A percentile compares a stretch with the other conserved stretches of the same genome.
phyloP scores from a whole-genome alignment of 2,113 vertebrate genomes.

The Ciconia boyciana region DNA sequence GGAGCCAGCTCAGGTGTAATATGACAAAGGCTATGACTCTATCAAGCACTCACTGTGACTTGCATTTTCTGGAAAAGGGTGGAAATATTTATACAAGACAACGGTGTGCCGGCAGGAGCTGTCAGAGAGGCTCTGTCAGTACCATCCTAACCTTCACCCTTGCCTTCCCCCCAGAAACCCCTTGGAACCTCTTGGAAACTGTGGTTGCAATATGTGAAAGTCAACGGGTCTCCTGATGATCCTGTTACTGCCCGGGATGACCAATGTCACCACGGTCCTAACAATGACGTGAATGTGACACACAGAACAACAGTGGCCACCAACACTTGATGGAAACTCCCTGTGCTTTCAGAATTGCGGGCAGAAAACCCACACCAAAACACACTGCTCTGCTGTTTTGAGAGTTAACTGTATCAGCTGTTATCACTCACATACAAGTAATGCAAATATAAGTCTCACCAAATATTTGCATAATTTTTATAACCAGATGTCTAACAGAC shows the following conservation, averaged over 20 bases:
- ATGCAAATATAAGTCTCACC: background rate
- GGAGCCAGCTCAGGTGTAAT: background rate
- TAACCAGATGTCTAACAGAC: background rate
- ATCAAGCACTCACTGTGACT: background rate
- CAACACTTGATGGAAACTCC: background rate
- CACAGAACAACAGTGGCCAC: background rate
- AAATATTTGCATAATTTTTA: slow-evolving; percentile 19
- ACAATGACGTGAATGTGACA: background rate
- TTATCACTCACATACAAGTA: background rate
- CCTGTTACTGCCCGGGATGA: background rate
- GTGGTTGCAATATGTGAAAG: background rate
- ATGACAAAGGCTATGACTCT: background rate
- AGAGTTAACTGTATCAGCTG: background rate
- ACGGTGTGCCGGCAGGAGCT: background rate
- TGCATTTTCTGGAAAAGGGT: background rate
- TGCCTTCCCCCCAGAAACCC: background rate
- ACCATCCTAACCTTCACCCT: background rate
- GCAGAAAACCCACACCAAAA: background rate
- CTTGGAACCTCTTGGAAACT: background rate
- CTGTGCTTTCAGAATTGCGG: background rate
- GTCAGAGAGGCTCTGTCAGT: background rate
- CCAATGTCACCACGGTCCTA: fast-evolving
- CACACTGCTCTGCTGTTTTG: background rate
- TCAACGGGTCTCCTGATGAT: background rate
- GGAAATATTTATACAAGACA: background rate